phyloP scores from a whole-genome alignment of 1,140 invertebrate genomes.

The Gonioctena quinquepunctata region DNA sequence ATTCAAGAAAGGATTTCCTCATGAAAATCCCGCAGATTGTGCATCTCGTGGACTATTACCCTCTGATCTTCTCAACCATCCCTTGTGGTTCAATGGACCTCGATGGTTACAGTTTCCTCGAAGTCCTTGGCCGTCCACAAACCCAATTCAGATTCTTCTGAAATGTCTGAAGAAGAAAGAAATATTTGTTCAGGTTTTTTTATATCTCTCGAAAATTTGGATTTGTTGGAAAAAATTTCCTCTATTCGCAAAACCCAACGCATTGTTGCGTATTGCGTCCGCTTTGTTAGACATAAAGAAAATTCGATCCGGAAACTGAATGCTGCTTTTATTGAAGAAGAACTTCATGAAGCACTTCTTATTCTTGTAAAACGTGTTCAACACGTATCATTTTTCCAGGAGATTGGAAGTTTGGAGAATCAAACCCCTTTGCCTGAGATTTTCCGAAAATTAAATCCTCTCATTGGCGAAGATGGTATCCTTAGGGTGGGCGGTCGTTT shows the following conservation, averaged over 20 bases:
- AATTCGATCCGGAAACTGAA: neutral
- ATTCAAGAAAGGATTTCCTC: conserved; percentile 7
- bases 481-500: neutral
- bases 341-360: neutral
- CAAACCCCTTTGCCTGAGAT: neutral
- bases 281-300: neutral
- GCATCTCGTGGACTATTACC: conserved; percentile 35
- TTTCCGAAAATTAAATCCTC: conserved; percentile 5
- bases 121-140: too few relatives aligned
- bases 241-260: neutral
- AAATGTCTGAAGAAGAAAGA: neutral
- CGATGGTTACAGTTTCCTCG: too few relatives aligned
- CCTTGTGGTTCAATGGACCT: conserved; percentile 49
- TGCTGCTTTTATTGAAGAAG: neutral
- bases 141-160: too few relatives aligned
- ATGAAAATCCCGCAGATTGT: conserved; percentile 42
- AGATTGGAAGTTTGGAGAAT: neutral
- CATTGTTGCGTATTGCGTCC: neutral
- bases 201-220: neutral
- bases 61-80: conserved; percentile 23
- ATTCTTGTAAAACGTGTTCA: conserved; percentile 1
- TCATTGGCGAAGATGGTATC: neutral
- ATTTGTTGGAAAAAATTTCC: neutral
- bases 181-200: neutral
- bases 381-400: neutral